Base-by-base conservation (phyloP, 2,888 invertebrate genomes). In the Drosophila longiperda region DNA sequence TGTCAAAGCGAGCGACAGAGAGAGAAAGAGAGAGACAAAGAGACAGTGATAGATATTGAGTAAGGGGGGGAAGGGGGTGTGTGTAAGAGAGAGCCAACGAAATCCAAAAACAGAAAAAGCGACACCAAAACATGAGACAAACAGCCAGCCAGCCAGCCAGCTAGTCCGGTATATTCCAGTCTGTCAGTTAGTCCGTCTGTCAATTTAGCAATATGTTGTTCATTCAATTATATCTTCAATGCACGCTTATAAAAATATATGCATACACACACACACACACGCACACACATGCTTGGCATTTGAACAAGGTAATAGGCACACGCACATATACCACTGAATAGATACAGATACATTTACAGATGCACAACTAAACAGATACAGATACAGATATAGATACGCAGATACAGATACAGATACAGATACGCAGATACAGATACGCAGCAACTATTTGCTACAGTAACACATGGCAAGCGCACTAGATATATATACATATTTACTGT, bases 171-270 rank as follows among this genome's bases (percentile, higher is more conserved):
- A 59, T 50, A 66, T 57, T 59, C 40, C 62, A 66, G 66, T 57
- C 29, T 9, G 29, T 20, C 42, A 29, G 17, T 58, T 32, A 17
- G 36, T 53, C 68, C 62, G 12, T 45, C 50, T 42, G n/a, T 40
- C 68, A 54, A 33, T 48, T 29, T 42, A 29, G 33, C 76, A 66
- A 66, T 71, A 63, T 66, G 60, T 71, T 64, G 55, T 50, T 72
- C 65, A 65, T 78, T 71, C 78, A 71, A 71, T 73, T 73, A 74
- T 71, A 17, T 26, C 60, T 66, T 26, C 65, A 75, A 76, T 76
- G 75, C 72, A 67, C 48, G 68, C 64, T 68, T 76, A 76, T 76
- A 76, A 64, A 62, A 70, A 63, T 33, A 55, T 52, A 45, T 29
- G 66, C 34, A 57, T 9, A 50, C 42, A 55, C 6, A 50, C 4